Conservation (phyloP, 2,797 vertebrate species). For the Taeniopygia guttata region DNA sequence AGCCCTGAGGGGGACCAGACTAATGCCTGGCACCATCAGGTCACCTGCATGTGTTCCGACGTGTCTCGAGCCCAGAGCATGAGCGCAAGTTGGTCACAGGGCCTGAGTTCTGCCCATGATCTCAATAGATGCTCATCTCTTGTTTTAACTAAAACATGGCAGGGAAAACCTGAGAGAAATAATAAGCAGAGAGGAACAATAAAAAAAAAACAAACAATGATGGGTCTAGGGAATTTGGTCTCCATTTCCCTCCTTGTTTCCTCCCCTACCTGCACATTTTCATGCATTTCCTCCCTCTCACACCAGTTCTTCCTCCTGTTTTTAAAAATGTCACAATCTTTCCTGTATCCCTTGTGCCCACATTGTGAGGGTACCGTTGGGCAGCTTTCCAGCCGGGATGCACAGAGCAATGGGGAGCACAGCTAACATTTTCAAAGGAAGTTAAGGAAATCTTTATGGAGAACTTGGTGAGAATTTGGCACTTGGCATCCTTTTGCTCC, state of each 20-base stretch:
- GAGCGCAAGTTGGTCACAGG: not conserved
- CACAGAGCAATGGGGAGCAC: not conserved
- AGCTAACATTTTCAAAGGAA: slow-evolving; percentile 33
- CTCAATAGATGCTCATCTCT: not conserved
- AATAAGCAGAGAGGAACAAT: not conserved
- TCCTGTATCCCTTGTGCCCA: not conserved
- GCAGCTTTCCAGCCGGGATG: slow-evolving; percentile 17
- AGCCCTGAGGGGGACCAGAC: not conserved
- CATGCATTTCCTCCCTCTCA: not conserved
- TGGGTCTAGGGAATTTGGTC: not conserved
- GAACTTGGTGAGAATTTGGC: slow-evolving; percentile 45
- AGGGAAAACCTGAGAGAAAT: not conserved
- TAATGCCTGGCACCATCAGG: accelerated
- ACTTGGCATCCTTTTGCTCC: not conserved
- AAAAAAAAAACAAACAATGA: not conserved
- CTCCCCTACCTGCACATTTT: not conserved
- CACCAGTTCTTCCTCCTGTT: not conserved
- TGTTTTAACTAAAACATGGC: not conserved
- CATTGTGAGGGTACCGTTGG: not conserved
- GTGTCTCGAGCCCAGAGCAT: accelerated
- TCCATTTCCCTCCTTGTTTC: not conserved
- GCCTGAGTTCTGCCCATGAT: not conserved
- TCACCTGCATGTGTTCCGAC: not conserved
- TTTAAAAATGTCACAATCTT: not conserved
- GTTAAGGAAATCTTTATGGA: slow-evolving; percentile 13